Base-by-base conservation (phyloP, 2,797 vertebrate species). In the Cichlasoma orientale region DNA sequence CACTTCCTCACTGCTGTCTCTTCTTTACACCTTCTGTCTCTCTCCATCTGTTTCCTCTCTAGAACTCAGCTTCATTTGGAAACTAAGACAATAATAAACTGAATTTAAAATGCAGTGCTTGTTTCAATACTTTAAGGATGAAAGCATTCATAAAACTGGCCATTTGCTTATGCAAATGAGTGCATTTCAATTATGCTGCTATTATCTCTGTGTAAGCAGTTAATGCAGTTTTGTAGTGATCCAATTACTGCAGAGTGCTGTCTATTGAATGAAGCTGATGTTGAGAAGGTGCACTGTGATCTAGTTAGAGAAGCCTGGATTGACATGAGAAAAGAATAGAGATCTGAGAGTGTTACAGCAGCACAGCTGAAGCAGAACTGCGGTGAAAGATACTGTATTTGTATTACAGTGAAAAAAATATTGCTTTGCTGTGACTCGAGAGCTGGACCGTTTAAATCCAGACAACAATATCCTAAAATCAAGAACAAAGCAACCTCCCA, bases 111-210 rank as follows among this genome's bases (percentile, higher is more conserved):
- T 78, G 21, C n/a, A 18, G 47, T 41, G 57, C 53, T 82, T 75
- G 77, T 84, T 83, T 83, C 5, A 59, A 83, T 77, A 82, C 72
- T 79, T 86, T 82, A 59, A 76, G 53, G 73, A 83, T 82, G 85
- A 85, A 86, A 85, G 77, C 70, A 7, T 85, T 88, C 72, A 78
- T 76, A 57, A 88, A 90, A 86, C 23, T 73, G 78, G 25, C 75
- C 73, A 81, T 89, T 90, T 86, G 53, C 77, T 78, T 72, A 82
- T 88, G 86, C 77, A 87, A 87, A 89, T 84, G 78, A 88, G 68
- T 9, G 79, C 70, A 74, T 88, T 87, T 89, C 74, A 91, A 86
- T 89, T 83, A 88, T 36, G 74, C 72, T 44, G 86, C 75, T 50
- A 86, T 88, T 87, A 82, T 89, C 77, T 78, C 80, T 77, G 56